phyloP scores from a whole-genome alignment of 2,888 invertebrate genomes.

The Holacanthella duospinosa region DNA sequence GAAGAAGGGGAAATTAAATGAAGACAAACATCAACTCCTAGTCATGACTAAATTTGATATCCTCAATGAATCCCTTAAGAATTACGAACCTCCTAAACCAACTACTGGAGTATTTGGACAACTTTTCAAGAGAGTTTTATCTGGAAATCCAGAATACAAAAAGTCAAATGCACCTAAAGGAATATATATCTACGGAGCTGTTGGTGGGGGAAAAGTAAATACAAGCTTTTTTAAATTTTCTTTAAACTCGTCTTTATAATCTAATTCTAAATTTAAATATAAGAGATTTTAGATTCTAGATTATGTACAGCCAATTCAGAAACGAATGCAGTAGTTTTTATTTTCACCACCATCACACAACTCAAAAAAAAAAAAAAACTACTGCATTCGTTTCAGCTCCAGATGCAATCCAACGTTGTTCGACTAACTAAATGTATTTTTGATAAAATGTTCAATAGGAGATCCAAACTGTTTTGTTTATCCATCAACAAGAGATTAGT shows the following conservation, averaged over 20 bases:
- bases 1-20: slow-evolving; percentile 40
- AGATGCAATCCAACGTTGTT: no score
- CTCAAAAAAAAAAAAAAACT: no score
- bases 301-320: no score
- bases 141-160: slow-evolving; percentile 38
- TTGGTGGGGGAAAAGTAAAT: slow-evolving; percentile 11
- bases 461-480: no score
- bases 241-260: not conserved
- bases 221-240: not conserved
- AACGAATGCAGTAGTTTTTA: no score
- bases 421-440: no score
- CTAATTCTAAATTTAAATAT: not conserved
- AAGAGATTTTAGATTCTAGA: no score
- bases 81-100: slow-evolving; percentile 48
- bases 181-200: slow-evolving; percentile 74
- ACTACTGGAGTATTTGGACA: slow-evolving; percentile 43
- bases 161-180: slow-evolving; percentile 54
- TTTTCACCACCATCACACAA: no score
- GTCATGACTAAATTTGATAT: slow-evolving; percentile 59
- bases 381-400: no score
- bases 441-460: no score
- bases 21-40: slow-evolving; percentile 61
- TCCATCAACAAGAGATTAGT: no score
- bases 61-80: slow-evolving; percentile 54
- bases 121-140: slow-evolving; percentile 38